Evolutionary conservation across 2,888 invertebrate species (phyloP).

Genomic region (Cryptops parisi): DNA sequence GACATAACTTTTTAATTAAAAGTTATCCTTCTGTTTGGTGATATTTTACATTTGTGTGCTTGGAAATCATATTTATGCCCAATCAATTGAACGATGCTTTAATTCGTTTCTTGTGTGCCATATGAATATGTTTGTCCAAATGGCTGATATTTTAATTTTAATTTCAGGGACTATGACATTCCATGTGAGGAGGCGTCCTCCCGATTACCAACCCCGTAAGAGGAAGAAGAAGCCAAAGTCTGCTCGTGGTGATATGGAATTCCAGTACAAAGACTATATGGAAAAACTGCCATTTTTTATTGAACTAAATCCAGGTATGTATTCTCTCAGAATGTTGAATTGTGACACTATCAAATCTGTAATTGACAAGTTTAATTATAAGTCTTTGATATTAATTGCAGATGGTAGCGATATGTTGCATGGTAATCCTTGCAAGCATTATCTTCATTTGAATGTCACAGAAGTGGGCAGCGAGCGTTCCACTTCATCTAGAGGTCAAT

Average conservation of each 20-base stretch:
- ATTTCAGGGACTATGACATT: slow-evolving; percentile 85
- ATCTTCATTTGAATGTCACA: slow-evolving; percentile 47
- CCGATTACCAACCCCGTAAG: slow-evolving; percentile 75
- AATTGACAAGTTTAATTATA: slow-evolving; percentile 6
- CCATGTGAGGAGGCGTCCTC: slow-evolving; percentile 83
- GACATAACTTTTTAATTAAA: too few species aligned
- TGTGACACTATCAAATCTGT: slow-evolving; percentile 9
- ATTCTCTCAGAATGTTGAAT: too few species aligned
- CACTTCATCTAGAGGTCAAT: slow-evolving; percentile 27
- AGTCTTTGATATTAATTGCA: slow-evolving; percentile 23
- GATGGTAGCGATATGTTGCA: slow-evolving; percentile 39
- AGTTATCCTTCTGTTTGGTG: too few species aligned
- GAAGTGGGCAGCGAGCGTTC: slow-evolving; percentile 56
- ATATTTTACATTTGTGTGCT: too few species aligned
- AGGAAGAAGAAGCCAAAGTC: slow-evolving; percentile 58
- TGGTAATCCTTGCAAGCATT: slow-evolving; percentile 37
- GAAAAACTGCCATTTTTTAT: slow-evolving; percentile 48
- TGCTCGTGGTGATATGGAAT: slow-evolving; percentile 28
- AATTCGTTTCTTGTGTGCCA: too few species aligned
- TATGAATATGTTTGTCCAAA: too few species aligned
- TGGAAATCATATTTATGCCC: too few species aligned
- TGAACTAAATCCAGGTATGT: slow-evolving; percentile 65
- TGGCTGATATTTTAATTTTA: too few species aligned
- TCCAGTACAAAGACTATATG: slow-evolving; percentile 15
- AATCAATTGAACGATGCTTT: too few species aligned